A percentile compares a stretch with the other conserved stretches of the same genome.
These are phyloP conservation scores for Aporophyla nigra DNA, from an alignment of 2,888 invertebrate genomes.

Conservation along the genomic window DNA sequence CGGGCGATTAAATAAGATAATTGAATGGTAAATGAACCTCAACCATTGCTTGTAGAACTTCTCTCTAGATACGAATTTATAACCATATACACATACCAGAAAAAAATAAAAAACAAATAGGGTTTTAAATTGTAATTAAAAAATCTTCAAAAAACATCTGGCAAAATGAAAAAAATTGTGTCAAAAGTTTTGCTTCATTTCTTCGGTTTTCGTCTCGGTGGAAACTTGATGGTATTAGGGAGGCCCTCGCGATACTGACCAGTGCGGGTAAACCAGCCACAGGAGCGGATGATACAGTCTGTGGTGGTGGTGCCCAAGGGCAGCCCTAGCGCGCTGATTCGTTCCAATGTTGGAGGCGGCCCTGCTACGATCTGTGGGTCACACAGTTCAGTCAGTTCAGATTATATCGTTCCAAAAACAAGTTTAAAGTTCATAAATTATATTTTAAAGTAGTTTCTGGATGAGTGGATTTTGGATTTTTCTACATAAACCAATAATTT, in stretches of 20 bases:
- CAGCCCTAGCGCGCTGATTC: conserved; percentile 86
- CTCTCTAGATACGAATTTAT: not conserved
- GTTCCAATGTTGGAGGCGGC: conserved; percentile 82
- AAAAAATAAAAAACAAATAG: not conserved
- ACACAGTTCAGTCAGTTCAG: not conserved
- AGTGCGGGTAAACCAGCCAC: conserved; percentile 80
- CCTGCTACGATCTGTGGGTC: conserved; percentile 79
- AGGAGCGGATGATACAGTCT: conserved; percentile 79
- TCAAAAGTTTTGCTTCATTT: conserved; percentile 44
- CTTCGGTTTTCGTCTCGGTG: conserved; percentile 75
- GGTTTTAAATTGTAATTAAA: not conserved
- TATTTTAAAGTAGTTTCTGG: not conserved
- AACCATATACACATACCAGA: not conserved
- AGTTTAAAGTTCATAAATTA: not conserved
- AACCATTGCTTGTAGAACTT: not conserved
- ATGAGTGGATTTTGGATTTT: not conserved
- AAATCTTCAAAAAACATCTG: not conserved
- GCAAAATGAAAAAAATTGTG: not conserved
- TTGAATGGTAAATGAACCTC: not conserved
- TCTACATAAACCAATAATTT: not conserved
- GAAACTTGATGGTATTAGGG: conserved; percentile 82
- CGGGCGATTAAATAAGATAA: not conserved
- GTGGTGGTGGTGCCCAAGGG: conserved; percentile 83
- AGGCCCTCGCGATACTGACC: conserved; percentile 80
- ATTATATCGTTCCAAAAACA: not conserved